Conservation (phyloP, 2,888 invertebrate species). For the Sclerodermus sp. region DNA sequence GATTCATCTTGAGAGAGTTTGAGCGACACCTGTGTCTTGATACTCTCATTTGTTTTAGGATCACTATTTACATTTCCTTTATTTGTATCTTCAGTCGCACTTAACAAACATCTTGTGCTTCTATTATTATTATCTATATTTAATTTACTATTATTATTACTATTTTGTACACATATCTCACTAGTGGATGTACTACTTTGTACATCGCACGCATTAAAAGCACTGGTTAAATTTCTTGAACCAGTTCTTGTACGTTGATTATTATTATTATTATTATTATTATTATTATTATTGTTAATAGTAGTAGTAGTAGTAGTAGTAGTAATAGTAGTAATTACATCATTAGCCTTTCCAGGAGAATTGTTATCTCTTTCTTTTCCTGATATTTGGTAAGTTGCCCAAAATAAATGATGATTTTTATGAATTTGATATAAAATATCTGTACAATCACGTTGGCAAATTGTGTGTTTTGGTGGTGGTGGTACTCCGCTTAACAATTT, state of each 20-base stretch:
- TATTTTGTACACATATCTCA: slow-evolving; percentile 6
- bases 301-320: not conserved
- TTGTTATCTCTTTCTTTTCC: slow-evolving; percentile 7
- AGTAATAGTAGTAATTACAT: not conserved
- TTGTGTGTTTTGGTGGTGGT: slow-evolving; percentile 76
- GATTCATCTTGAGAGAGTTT: slow-evolving; percentile 24
- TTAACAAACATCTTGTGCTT: not conserved
- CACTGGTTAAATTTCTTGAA: slow-evolving; percentile 41
- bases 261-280: slow-evolving; percentile 15
- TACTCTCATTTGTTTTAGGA: slow-evolving; percentile 6
- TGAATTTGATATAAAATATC: slow-evolving; percentile 68
- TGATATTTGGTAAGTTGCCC: slow-evolving; percentile 35
- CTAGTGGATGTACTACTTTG: slow-evolving; percentile 16
- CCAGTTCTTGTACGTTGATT: slow-evolving; percentile 29
- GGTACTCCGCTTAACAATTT: slow-evolving; percentile 69
- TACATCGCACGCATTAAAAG: slow-evolving; percentile 45
- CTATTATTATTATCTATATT: not conserved
- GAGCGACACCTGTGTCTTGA: not conserved
- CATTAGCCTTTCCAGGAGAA: not conserved
- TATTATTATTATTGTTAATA: not conserved
- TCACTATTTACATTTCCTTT: slow-evolving; percentile 12
- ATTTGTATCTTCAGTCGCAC: not conserved
- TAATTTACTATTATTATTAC: slow-evolving; percentile 9
- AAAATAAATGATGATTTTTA: slow-evolving; percentile 61
- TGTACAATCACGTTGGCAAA: slow-evolving; percentile 66